Evolutionary conservation across 2,113 vertebrate genomes (phyloP), one percentile per base, ranked within the genome.

Genomic region (Elgaria multicarinata): DNA sequence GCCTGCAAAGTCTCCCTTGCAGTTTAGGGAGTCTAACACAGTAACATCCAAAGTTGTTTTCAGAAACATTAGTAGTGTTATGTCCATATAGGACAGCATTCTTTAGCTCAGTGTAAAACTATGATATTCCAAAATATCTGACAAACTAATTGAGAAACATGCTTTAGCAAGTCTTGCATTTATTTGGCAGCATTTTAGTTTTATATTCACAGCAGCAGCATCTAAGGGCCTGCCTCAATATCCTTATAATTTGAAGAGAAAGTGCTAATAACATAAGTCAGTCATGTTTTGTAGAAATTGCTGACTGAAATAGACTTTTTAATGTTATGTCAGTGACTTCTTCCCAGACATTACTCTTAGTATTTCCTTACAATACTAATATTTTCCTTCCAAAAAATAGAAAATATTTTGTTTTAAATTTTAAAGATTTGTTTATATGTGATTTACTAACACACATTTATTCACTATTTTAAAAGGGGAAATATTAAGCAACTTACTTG

Each of bases 201-300:
- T 91, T 94, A 93, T 78, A 91, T 71, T 91, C 42, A 85, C 79
- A 85, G 42, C 85, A 96, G 95, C n/a, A 93, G 91, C 92, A 88
- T 83, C 93, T 31, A 90, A 92, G 90, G 87, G 84, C 90, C 85
- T 94, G 92, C 90, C 87, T 74, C 84, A 53, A 58, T 75, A 88
- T 89, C 84, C 92, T 87, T 90, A 39, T 91, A 87, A 80, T 64
- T 83, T 90, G 91, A 88, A 82, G 91, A 53, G 26, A 96, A 96
- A 95, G 94, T 87, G 3, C 53, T 93, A 92, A 90, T 87, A 92
- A 95, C 20, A 93, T 39, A 93, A 81, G 93, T 81, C 86, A 89
- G 78, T 71, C 89, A 93, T 46, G n/a, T 92, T 96, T 94, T 92
- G 83, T 89, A 91, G 50, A 92, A 95, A 94, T 62, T 44, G 28